Conservation (phyloP, 1,140 invertebrate genomes). For the Panagrolaimus sp. region DNA sequence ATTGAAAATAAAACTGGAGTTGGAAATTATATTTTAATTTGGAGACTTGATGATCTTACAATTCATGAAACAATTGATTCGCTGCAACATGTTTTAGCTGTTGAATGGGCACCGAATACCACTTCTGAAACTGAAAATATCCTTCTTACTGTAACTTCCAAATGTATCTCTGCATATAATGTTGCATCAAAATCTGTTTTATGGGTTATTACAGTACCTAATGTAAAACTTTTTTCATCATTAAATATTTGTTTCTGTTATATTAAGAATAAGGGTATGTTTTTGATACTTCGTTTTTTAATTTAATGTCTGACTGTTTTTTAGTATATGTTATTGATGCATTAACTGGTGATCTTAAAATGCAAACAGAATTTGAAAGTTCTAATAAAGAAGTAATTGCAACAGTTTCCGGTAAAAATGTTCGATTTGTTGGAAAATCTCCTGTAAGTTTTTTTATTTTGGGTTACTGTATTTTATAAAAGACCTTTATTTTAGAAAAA, state of each 20-base stretch:
- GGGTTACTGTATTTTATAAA: too few species aligned
- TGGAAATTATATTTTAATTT: conserved; percentile 13
- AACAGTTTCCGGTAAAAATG: conserved; percentile 16
- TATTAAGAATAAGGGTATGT: background rate
- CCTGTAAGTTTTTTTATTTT: background rate
- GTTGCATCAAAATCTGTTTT: background rate
- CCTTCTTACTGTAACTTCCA: conserved; percentile 15
- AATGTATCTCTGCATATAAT: conserved; percentile 17
- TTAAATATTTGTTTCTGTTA: conserved; percentile 17
- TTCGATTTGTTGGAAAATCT: conserved; percentile 20
- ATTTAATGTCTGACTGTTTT: too few species aligned
- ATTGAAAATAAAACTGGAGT: background rate
- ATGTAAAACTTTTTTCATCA: conserved; percentile 17
- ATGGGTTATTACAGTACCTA: conserved; percentile 24
- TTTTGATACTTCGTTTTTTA: too few species aligned
- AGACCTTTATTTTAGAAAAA: too few species aligned
- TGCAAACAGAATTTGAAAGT: conserved; percentile 7
- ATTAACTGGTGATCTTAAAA: background rate
- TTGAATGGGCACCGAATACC: conserved; percentile 15
- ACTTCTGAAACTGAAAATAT: conserved; percentile 10
- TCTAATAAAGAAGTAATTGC: background rate
- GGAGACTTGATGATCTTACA: conserved; percentile 14
- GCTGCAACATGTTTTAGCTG: conserved; percentile 9
- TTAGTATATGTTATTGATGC: background rate
- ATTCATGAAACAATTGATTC: conserved; percentile 2